phyloP scores from a whole-genome alignment of 2,113 vertebrate genomes.

The Myotis yumanensis region DNA sequence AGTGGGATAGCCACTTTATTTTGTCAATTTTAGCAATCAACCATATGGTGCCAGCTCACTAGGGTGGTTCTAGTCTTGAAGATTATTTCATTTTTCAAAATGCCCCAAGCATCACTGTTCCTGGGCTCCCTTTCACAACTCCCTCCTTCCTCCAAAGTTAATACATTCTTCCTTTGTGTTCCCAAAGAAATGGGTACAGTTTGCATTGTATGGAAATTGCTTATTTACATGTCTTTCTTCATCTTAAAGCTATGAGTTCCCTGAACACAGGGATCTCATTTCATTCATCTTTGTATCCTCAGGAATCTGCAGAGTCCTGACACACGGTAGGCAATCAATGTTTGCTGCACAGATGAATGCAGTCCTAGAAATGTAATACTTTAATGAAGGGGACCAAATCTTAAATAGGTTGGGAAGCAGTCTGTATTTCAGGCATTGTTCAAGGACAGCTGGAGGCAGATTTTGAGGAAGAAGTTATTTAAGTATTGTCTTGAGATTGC shows the following conservation, averaged over 20 bases:
- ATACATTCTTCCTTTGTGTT: background rate
- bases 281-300: conserved; percentile 24
- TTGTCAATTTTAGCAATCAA: background rate
- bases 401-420: conserved; percentile 8
- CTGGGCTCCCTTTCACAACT: background rate
- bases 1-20: background rate
- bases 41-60: background rate
- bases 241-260: background rate
- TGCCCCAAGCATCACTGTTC: background rate
- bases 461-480: conserved; percentile 49
- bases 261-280: conserved; percentile 31
- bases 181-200: background rate
- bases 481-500: background rate
- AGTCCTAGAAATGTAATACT: conserved; percentile 55
- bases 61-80: background rate
- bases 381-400: conserved; percentile 53
- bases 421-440: background rate
- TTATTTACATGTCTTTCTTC: background rate
- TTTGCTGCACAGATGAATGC: conserved; percentile 40
- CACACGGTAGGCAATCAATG: conserved; percentile 40
- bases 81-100: background rate
- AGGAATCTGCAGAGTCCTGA: conserved; percentile 40
- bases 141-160: background rate
- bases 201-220: background rate
- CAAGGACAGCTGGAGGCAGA: background rate